Percentiles rank a stretch among this genome's conserved stretches.
These are phyloP conservation scores for Dynastes hyllus DNA, from an alignment of 2,888 invertebrate species.

Conservation along the genomic window DNA sequence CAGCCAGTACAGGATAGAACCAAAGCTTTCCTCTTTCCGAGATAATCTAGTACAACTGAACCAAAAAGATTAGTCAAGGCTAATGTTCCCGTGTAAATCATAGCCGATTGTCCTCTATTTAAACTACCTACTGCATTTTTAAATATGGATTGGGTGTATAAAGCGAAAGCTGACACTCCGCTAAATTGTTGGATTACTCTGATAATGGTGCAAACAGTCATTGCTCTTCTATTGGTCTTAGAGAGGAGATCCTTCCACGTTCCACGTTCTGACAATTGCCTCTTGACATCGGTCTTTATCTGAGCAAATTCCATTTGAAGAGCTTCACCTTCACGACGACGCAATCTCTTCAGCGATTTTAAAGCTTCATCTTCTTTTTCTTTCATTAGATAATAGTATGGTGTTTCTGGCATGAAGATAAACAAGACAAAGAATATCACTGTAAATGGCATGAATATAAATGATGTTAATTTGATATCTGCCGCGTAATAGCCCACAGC, in stretches of 20 bases:
- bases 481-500: slow-evolving; percentile 75
- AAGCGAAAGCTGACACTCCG: slow-evolving; percentile 62
- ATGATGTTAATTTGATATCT: slow-evolving; percentile 72
- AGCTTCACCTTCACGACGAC: slow-evolving; percentile 47
- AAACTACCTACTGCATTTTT: slow-evolving; percentile 62
- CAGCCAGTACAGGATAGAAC: slow-evolving; percentile 58
- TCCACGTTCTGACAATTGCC: slow-evolving; percentile 65
- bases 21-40: slow-evolving; percentile 61
- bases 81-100: slow-evolving; percentile 59
- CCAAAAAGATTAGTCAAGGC: slow-evolving; percentile 51
- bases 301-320: slow-evolving; percentile 54
- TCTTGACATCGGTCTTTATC: slow-evolving; percentile 60
- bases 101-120: slow-evolving; percentile 60
- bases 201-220: slow-evolving; percentile 63
- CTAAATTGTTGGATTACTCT: slow-evolving; percentile 63
- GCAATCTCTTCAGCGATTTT: slow-evolving; percentile 57
- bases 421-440: slow-evolving; percentile 74
- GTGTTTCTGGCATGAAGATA: slow-evolving; percentile 77
- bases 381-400: slow-evolving; percentile 62
- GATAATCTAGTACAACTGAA: slow-evolving; percentile 58
- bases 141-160: slow-evolving; percentile 65
- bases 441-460: slow-evolving; percentile 75
- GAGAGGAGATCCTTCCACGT: slow-evolving; percentile 63
- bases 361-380: slow-evolving; percentile 59
- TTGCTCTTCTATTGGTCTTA: slow-evolving; percentile 63